These are phyloP conservation scores for Strongylocentrotus purpuratus DNA, from an alignment of 35 echinoderm and acorn worm genomes.

Conservation along the genomic window DNA sequence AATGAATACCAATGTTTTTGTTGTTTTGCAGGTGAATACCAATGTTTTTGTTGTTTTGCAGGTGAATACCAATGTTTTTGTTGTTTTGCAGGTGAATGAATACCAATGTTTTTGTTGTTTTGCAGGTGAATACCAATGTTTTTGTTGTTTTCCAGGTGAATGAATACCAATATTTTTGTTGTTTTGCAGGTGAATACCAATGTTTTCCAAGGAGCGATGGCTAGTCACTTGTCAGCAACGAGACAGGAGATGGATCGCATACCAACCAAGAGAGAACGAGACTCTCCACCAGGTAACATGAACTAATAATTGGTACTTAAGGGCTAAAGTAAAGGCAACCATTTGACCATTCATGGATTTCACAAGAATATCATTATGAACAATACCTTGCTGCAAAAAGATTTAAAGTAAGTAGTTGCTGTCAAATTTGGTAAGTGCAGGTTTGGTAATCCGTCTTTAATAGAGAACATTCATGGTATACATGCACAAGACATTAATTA, in stretches of 20 bases:
- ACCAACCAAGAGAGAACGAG: conserved; percentile 19
- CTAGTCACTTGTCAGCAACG: conserved; percentile 37
- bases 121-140: not conserved
- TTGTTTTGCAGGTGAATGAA: too few relatives aligned
- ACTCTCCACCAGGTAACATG: conserved; percentile 38
- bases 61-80: too few relatives aligned
- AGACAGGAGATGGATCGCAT: conserved; percentile 30
- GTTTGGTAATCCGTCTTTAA: too few relatives aligned
- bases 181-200: not conserved
- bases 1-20: too few relatives aligned
- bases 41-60: too few relatives aligned
- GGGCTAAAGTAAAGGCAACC: not conserved
- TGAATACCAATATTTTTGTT: not conserved
- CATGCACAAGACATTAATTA: too few relatives aligned
- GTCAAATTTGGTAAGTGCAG: too few relatives aligned
- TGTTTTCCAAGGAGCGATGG: not conserved
- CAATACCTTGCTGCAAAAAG: too few relatives aligned
- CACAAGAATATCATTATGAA: too few relatives aligned
- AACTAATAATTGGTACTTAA: not conserved
- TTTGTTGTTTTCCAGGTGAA: not conserved
- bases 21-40: too few relatives aligned
- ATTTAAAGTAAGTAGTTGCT: too few relatives aligned
- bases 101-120: not conserved
- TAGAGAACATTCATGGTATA: too few relatives aligned
- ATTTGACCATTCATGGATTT: not conserved